phyloP scores from a whole-genome alignment of 2,113 vertebrate species.

The Otolemur garnettii region DNA sequence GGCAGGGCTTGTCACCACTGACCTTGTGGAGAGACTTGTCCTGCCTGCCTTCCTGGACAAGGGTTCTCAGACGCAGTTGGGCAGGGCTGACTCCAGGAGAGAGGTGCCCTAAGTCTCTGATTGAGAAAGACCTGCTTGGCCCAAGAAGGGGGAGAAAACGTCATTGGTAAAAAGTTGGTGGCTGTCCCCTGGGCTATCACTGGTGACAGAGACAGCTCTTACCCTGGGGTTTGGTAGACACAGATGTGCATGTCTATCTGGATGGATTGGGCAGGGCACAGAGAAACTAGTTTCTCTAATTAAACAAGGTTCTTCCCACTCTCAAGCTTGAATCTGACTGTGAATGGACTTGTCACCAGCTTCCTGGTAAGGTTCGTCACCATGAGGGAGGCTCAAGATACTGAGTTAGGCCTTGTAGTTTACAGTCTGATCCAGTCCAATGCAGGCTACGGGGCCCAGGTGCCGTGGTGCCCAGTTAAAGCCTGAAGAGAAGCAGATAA shows the following conservation, averaged over 20 bases:
- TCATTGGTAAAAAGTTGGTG: background rate
- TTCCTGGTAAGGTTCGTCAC: background rate
- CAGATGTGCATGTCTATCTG: background rate
- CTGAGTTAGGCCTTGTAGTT: accelerated
- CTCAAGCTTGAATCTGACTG: background rate
- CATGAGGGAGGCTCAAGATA: background rate
- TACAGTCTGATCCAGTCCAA: background rate
- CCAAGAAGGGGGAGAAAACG: background rate
- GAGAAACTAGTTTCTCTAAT: background rate
- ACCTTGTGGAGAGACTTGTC: background rate
- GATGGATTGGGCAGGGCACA: background rate
- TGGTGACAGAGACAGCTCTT: background rate
- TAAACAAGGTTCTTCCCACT: background rate
- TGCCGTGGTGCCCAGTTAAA: background rate
- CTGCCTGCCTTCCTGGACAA: background rate
- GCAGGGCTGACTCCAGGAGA: background rate
- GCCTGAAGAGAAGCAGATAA: background rate
- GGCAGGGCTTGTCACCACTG: background rate
- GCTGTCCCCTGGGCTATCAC: background rate
- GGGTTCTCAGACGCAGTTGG: background rate
- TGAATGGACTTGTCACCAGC: background rate
- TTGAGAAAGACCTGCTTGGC: no score
- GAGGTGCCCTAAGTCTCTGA: background rate
- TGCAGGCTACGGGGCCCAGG: background rate
- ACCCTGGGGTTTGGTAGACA: background rate